These are phyloP conservation scores for Euschistus heros DNA, from an alignment of 1,140 invertebrate genomes.

Conservation along the genomic window DNA sequence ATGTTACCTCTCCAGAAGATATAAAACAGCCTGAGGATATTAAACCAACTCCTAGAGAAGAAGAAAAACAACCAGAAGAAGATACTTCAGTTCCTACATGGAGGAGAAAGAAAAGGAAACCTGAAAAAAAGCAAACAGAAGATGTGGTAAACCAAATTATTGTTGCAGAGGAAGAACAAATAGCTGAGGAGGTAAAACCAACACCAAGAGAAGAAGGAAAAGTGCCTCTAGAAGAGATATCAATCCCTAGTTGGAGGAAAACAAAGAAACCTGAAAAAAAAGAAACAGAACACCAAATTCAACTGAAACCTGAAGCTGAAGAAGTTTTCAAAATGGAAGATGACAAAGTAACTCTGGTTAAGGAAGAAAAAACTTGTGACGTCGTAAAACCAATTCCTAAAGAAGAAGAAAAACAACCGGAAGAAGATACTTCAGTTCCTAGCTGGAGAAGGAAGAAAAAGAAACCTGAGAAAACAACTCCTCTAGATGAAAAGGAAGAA, in stretches of 20 bases:
- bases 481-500: slow-evolving; percentile 27
- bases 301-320: no score
- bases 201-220: no score
- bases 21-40: not conserved
- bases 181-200: no score
- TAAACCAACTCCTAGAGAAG: not conserved
- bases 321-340: no score
- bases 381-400: slow-evolving; percentile 22
- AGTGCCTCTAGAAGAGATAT: no score
- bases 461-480: no score
- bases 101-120: slow-evolving; percentile 11
- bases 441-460: slow-evolving; percentile 28
- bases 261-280: no score
- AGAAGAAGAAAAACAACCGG: slow-evolving; percentile 25
- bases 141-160: no score
- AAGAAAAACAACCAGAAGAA: slow-evolving; percentile 3
- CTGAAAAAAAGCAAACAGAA: slow-evolving; percentile 23
- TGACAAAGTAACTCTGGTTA: no score
- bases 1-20: not conserved
- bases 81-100: slow-evolving; percentile 22
- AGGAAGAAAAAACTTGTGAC: slow-evolving; percentile 26
- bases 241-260: no score
- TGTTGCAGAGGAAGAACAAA: no score
- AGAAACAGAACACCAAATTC: no score
- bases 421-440: slow-evolving; percentile 16